These are phyloP conservation scores for Malacoraja senta DNA, from an alignment of 2,797 vertebrate genomes.

Conservation along the genomic window DNA sequence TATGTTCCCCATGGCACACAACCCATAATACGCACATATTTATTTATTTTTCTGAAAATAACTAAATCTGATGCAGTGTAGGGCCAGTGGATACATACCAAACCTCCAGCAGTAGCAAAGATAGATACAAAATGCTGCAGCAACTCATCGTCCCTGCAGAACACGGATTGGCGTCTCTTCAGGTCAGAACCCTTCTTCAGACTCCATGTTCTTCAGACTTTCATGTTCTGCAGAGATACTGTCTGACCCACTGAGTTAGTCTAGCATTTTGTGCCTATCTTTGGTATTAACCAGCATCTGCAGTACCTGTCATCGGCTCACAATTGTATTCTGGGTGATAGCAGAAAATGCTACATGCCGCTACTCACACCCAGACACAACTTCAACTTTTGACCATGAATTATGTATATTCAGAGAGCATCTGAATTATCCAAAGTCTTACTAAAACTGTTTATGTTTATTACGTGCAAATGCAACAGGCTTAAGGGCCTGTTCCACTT, in stretches of 20 bases:
- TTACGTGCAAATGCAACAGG: background rate
- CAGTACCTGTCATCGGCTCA: background rate
- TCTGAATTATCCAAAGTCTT: background rate
- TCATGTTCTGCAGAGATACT: too few relatives aligned
- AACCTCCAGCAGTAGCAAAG: background rate
- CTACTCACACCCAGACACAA: background rate
- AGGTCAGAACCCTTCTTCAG: too few relatives aligned
- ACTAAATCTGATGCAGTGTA: background rate
- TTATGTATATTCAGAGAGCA: background rate
- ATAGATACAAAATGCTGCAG: too few relatives aligned
- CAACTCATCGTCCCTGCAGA: too few relatives aligned
- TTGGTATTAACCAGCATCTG: too few relatives aligned
- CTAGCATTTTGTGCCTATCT: too few relatives aligned
- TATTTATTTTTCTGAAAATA: background rate
- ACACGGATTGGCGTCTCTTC: too few relatives aligned
- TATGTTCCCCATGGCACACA: background rate
- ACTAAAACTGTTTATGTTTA: background rate
- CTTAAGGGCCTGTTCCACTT: too few relatives aligned
- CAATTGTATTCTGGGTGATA: background rate
- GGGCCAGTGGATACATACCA: background rate
- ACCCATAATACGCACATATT: background rate
- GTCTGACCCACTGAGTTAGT: too few relatives aligned
- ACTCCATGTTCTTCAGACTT: too few relatives aligned
- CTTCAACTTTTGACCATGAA: background rate
- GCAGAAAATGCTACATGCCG: background rate